Conservation (phyloP, 92 coral and sea anemone genomes). For the Zoanthus sociatus region DNA sequence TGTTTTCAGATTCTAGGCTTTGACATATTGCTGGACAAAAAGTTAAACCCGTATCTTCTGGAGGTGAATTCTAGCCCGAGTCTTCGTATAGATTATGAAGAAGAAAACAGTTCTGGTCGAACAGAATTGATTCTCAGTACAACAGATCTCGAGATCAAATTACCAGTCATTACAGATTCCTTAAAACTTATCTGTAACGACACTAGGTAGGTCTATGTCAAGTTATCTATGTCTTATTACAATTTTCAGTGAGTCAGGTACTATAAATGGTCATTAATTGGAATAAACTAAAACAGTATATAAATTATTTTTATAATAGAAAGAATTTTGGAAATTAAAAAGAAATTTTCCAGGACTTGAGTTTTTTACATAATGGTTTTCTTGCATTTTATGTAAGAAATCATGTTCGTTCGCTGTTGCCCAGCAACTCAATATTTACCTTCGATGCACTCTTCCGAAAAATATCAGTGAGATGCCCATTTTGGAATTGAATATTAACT, state of each 20-base stretch:
- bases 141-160: constrained; percentile 87
- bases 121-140: constrained; percentile 77
- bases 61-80: constrained; percentile 91
- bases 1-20: constrained; percentile 89
- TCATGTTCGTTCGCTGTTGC: too few species aligned
- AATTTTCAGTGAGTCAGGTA: background rate
- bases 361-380: too few species aligned
- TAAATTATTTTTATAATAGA: too few species aligned
- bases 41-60: constrained; percentile 71
- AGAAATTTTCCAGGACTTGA: too few species aligned
- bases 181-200: constrained; percentile 67
- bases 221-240: background rate
- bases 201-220: constrained; percentile 48
- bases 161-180: constrained; percentile 77
- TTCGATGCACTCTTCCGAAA: too few species aligned
- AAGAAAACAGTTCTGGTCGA: constrained; percentile 74
- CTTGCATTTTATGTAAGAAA: too few species aligned
- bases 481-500: too few species aligned
- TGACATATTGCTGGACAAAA: constrained; percentile 76
- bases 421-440: too few species aligned
- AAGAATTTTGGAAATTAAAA: too few species aligned
- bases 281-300: too few species aligned
- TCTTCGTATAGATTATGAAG: constrained; percentile 83
- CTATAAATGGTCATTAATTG: background rate
- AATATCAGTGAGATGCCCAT: too few species aligned